Evolutionary conservation across 2,888 invertebrate genomes (phyloP).

Genomic region (Aporophyla lueneburgensis): DNA sequence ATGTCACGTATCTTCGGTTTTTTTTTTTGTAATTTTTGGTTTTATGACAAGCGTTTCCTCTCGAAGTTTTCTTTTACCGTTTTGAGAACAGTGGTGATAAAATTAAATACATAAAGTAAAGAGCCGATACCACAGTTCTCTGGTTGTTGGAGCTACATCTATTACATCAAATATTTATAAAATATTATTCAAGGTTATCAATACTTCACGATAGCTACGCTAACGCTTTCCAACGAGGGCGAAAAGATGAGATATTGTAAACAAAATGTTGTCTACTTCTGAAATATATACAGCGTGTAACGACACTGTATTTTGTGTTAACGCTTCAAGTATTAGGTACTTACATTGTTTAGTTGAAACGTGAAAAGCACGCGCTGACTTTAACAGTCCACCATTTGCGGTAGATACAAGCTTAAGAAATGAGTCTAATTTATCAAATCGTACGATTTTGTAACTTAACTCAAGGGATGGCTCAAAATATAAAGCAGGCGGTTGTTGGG

Average conservation of each 20-base stretch:
- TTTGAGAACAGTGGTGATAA: no score
- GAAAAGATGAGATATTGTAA: constrained; percentile 25
- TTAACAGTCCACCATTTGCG: constrained; percentile 13
- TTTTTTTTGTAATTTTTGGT: no score
- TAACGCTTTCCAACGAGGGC: constrained; percentile 23
- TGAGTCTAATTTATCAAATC: constrained; percentile 35
- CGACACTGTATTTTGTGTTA: constrained; percentile 16
- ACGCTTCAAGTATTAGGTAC: constrained; percentile 25
- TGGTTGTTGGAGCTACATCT: constrained; percentile 8
- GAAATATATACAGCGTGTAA: constrained; percentile 23
- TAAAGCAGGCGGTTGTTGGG: not conserved
- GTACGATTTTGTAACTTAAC: constrained; percentile 23
- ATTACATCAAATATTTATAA: constrained; percentile 38
- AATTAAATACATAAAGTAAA: no score
- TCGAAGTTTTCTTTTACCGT: no score
- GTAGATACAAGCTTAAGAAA: constrained; percentile 44
- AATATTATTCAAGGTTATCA: constrained; percentile 14
- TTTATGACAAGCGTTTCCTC: no score
- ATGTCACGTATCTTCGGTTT: no score
- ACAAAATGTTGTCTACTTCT: constrained; percentile 25
- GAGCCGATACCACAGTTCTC: no score
- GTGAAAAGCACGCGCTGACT: constrained; percentile 11
- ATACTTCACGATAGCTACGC: constrained; percentile 23
- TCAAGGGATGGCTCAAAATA: not conserved
- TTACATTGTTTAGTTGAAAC: constrained; percentile 15